These are phyloP conservation scores for Lithophane ornitopus DNA, from an alignment of 2,888 invertebrate species.

Conservation along the genomic window DNA sequence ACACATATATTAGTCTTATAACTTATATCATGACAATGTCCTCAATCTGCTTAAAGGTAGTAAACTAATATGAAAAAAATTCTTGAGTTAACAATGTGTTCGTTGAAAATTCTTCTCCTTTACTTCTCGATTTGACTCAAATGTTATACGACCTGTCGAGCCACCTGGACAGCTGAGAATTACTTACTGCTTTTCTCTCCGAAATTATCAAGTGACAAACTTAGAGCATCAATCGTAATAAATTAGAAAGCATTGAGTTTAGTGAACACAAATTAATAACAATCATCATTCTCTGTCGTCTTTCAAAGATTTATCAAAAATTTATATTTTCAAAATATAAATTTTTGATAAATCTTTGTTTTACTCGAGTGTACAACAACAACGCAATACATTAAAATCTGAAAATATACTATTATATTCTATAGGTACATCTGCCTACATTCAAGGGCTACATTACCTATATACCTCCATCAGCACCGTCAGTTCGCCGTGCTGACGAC, in stretches of 20 bases:
- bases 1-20: background rate
- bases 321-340: too few relatives aligned
- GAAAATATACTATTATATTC: background rate
- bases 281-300: background rate
- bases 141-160: background rate
- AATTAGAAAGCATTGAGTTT: background rate
- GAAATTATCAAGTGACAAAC: background rate
- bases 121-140: background rate
- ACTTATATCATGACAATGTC: background rate
- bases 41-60: background rate
- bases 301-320: background rate
- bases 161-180: background rate
- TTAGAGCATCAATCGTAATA: background rate
- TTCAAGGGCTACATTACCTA: background rate
- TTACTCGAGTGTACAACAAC: too few relatives aligned
- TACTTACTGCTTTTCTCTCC: background rate
- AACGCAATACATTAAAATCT: background rate
- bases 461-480: slow-evolving; percentile 8
- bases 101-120: background rate
- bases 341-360: too few relatives aligned
- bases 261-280: background rate
- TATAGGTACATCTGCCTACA: too few relatives aligned
- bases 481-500: slow-evolving; percentile 7
- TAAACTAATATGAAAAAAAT: background rate
- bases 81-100: background rate